phyloP scores from a whole-genome alignment of 2,113 vertebrate genomes.

The Ursus arctos region DNA sequence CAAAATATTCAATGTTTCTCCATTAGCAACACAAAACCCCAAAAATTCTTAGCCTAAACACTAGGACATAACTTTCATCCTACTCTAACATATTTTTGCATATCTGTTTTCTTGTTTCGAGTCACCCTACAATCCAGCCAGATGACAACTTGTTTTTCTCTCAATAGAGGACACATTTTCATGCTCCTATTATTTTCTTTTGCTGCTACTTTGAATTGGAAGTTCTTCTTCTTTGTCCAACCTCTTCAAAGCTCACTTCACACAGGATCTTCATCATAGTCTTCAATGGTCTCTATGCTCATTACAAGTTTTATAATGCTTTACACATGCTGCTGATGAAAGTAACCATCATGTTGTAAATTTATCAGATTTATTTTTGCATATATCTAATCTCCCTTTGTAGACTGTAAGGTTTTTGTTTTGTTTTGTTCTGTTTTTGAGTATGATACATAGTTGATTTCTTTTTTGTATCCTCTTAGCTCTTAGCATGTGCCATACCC shows the following conservation, averaged over 20 bases:
- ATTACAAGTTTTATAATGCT: background rate
- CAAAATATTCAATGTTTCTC: background rate
- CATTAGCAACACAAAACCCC: background rate
- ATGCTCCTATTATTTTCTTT: background rate
- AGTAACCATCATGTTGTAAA: background rate
- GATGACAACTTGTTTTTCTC: background rate
- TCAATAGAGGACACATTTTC: background rate
- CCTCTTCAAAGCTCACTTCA: background rate
- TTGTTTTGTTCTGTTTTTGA: background rate
- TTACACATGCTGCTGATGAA: background rate
- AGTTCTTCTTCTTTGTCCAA: background rate
- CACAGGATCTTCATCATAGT: background rate
- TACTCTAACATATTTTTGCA: background rate
- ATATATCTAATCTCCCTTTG: background rate
- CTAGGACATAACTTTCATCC: background rate
- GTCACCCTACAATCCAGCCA: background rate
- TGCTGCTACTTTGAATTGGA: background rate
- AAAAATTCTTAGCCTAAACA: background rate
- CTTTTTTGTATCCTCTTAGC: background rate
- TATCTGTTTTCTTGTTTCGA: background rate
- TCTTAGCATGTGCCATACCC: background rate
- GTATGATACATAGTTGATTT: background rate
- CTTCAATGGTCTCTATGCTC: background rate
- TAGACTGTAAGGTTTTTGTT: background rate
- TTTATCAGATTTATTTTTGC: background rate